Base-by-base conservation (phyloP, 2,797 vertebrate species). In the Pseudochaenichthys georgianus region DNA sequence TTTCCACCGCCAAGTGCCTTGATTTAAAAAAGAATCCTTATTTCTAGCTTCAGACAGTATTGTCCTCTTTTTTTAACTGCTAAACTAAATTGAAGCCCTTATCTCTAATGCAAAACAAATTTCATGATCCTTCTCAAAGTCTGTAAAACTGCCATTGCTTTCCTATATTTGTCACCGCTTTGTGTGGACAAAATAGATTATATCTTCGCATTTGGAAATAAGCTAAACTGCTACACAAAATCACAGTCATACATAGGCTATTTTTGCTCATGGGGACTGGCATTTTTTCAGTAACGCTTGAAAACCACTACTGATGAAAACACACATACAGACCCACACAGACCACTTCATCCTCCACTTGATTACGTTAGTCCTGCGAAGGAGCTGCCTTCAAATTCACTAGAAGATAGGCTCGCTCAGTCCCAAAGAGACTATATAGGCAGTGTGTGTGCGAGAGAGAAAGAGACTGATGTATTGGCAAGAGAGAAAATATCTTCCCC, bases 281-380 rank as follows among this genome's bases (percentile, higher is more conserved):
- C 0, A 3, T 31, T 31, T 64, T 61, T 75, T 64, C 13, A 31
- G 13, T 8, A 42, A 48, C 28, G 3, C 16, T 52, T 43, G 41
- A 23, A 65, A 66, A 67, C 9, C 38, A n/a, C 9, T 57, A 50
- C 9, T 78, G 48, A 68, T n/a, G 12, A 64, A 60, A 74, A 60
- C 47, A 19, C 67, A 64, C 78, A 68, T 42, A 10, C 9, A 46
- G 11, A 73, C 58, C 13, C 38, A 43, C 62, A 71, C 61, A 70
- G 50, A 64, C 48, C 47, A 82, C 70, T 83, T 85, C 77, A 75
- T 84, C 77, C 69, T 75, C 59, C 63, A 28, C 80, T 81, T 71
- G 76, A 89, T 89, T 81, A 80, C 38, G 58, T 90, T 80, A 81
- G 81, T 77, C 74, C 71, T 76, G 71, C 13, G 19, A 77, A 81